Evolutionary conservation across 2,888 invertebrate species (phyloP).

Genomic region (Papilio demoleus): DNA sequence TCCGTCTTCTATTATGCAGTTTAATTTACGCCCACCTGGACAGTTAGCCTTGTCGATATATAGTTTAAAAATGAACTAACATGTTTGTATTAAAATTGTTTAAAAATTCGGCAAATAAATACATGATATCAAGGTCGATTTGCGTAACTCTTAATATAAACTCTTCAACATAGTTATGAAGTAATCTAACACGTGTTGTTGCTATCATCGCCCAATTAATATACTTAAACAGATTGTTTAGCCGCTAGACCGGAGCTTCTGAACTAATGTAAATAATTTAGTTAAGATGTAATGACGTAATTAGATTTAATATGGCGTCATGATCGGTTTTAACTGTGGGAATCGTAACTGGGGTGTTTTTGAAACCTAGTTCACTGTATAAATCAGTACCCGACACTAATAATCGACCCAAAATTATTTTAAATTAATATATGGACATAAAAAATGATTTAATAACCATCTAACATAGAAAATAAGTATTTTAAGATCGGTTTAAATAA

Average conservation of each 20-base stretch:
- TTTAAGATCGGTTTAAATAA: too few relatives aligned
- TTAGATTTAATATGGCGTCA: conserved; percentile 23
- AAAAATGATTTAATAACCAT: too few relatives aligned
- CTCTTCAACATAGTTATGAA: conserved; percentile 28
- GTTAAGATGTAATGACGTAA: conserved; percentile 37
- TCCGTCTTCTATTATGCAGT: too few relatives aligned
- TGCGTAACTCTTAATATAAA: conserved; percentile 28
- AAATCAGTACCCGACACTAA: too few relatives aligned
- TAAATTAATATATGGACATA: too few relatives aligned
- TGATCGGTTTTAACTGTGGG: not conserved
- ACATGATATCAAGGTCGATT: conserved; percentile 25
- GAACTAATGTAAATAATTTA: conserved; percentile 48
- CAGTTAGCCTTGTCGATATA: too few relatives aligned
- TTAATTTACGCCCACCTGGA: too few relatives aligned
- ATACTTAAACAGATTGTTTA: conserved; percentile 23
- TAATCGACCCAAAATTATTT: too few relatives aligned
- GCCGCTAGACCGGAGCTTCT: conserved; percentile 47
- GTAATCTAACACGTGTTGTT: conserved; percentile 36
- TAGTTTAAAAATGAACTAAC: too few relatives aligned
- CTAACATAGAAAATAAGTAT: too few relatives aligned
- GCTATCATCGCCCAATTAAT: conserved; percentile 38
- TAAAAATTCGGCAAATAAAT: conserved; percentile 1
- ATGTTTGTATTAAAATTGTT: not conserved
- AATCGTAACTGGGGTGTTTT: not conserved
- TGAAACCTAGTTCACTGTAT: not conserved